A percentile compares a stretch with the other conserved stretches of the same genome.
These are phyloP conservation scores for Drosophila tanythrix DNA, from an alignment of 2,888 invertebrate genomes.

Conservation along the genomic window DNA sequence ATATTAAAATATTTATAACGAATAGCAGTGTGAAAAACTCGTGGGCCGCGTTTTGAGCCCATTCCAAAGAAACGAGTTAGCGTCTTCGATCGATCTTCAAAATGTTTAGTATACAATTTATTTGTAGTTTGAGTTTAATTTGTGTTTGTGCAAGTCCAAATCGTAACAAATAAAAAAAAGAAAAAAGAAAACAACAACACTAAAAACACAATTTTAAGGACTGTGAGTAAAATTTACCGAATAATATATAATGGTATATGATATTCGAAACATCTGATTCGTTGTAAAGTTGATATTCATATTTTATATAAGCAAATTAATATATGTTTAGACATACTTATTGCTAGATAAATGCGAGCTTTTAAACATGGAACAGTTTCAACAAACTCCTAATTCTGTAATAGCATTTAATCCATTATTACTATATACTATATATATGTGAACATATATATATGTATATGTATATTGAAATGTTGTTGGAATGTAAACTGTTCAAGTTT, in stretches of 20 bases:
- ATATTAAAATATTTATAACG: conserved; percentile 15
- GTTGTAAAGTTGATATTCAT: conserved; percentile 48
- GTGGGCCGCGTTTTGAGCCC: conserved; percentile 38
- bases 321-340: conserved; percentile 26
- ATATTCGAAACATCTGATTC: conserved; percentile 56
- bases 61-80: conserved; percentile 65
- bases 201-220: conserved; percentile 43
- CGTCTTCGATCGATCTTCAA: conserved; percentile 65
- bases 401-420: conserved; percentile 54
- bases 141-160: conserved; percentile 61
- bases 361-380: conserved; percentile 44
- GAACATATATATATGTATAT: conserved; percentile 5
- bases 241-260: conserved; percentile 32
- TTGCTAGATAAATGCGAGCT: conserved; percentile 44
- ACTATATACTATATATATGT: conserved; percentile 18
- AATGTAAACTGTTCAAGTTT: conserved; percentile 54
- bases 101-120: conserved; percentile 45
- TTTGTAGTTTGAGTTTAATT: conserved; percentile 45
- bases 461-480: conserved; percentile 9
- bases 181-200: conserved; percentile 27
- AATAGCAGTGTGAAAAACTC: conserved; percentile 10
- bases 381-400: conserved; percentile 39
- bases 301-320: conserved; percentile 26
- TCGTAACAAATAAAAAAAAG: conserved; percentile 20
- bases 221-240: conserved; percentile 66